Evolutionary conservation across 30 jellyfish, hydroid and myxozoan genomes (phyloP).

Genomic region (Pseudorhiza aurosa): DNA sequence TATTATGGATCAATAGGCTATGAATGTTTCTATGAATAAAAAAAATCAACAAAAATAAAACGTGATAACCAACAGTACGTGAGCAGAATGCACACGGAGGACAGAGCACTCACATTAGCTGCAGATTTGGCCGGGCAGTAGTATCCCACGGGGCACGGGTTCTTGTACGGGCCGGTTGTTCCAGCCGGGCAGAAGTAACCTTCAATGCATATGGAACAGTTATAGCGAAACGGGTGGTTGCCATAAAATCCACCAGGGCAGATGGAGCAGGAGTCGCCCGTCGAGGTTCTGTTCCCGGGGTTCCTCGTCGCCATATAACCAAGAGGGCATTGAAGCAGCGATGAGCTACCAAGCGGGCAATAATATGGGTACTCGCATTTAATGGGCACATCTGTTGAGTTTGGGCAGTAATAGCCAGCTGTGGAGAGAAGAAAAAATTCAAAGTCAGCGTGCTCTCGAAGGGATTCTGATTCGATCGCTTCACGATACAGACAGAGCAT

Average conservation of each 20-base stretch:
- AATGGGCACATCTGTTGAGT: constrained; percentile 86
- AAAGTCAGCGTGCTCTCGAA: too few species aligned
- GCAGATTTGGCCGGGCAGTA: constrained; percentile 92
- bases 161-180: constrained; percentile 76
- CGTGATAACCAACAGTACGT: too few species aligned
- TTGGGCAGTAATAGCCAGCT: constrained; percentile 96
- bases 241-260: constrained; percentile 97
- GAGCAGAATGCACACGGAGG: background rate
- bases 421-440: background rate
- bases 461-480: too few species aligned
- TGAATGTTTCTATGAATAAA: too few species aligned
- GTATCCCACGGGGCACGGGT: constrained; percentile 92
- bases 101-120: constrained; percentile 54
- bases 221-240: constrained; percentile 71
- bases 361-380: constrained; percentile 87
- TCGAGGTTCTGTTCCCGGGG: constrained; percentile 87
- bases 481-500: too few species aligned
- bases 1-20: too few species aligned
- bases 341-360: constrained; percentile 90
- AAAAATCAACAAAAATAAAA: too few species aligned
- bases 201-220: constrained; percentile 88
- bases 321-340: constrained; percentile 78
- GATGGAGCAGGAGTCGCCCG: constrained; percentile 68
- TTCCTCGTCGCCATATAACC: constrained; percentile 82
- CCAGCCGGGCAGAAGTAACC: constrained; percentile 97